phyloP scores from a whole-genome alignment of 2,888 invertebrate species.

The Orthonevra nobilis region DNA sequence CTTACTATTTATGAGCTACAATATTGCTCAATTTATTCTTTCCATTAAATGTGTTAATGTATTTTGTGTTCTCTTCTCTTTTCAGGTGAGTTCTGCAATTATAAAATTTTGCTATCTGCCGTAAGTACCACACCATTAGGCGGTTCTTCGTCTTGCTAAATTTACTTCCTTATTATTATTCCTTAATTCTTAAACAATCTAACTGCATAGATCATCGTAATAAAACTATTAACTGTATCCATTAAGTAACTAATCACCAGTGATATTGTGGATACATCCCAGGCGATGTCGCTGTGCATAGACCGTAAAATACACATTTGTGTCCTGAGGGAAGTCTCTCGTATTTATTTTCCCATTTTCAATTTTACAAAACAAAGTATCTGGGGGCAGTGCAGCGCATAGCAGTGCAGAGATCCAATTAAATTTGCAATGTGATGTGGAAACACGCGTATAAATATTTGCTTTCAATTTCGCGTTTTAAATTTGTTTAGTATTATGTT shows the following conservation, averaged over 20 bases:
- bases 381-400: no score
- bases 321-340: no score
- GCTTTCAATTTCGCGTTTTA: no score
- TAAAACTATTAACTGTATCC: slow-evolving; percentile 58
- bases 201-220: slow-evolving; percentile 44
- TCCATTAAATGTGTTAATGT: slow-evolving; percentile 18
- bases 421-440: slow-evolving; percentile 46
- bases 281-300: no score
- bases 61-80: slow-evolving; percentile 37
- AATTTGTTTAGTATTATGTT: neutral
- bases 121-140: slow-evolving; percentile 52
- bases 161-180: slow-evolving; percentile 52
- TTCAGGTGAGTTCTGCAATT: slow-evolving; percentile 51
- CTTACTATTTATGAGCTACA: no score
- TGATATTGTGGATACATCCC: no score
- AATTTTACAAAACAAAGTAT: neutral
- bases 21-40: slow-evolving; percentile 8
- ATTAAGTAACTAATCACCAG: slow-evolving; percentile 63
- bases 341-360: neutral
- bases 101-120: neutral
- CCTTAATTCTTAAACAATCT: slow-evolving; percentile 25
- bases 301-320: no score
- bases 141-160: slow-evolving; percentile 14
- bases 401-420: slow-evolving; percentile 26
- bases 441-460: no score